These are phyloP conservation scores for Limosa lapponica DNA, from an alignment of 2,797 vertebrate species.

Conservation along the genomic window DNA sequence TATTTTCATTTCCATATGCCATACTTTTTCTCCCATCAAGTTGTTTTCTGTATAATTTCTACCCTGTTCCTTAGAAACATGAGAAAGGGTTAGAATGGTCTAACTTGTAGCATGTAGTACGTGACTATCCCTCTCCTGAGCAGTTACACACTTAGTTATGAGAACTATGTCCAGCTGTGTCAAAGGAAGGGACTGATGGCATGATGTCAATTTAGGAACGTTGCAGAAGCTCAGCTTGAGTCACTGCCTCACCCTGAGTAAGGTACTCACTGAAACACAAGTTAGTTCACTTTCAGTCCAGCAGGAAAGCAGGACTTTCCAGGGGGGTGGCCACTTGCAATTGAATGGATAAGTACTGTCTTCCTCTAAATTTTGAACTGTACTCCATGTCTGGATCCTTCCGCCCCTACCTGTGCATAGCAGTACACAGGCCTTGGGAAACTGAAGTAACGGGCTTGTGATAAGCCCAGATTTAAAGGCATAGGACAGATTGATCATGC, in stretches of 20 bases:
- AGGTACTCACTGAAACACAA: background rate
- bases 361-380: background rate
- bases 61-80: background rate
- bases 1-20: background rate
- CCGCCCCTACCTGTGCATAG: background rate
- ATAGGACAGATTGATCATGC: background rate
- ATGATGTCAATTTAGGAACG: background rate
- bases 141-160: background rate
- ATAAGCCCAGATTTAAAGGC: background rate
- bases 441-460: background rate
- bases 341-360: background rate
- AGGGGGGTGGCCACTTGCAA: background rate
- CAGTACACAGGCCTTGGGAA: background rate
- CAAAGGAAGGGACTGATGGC: background rate
- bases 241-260: rapidly evolving
- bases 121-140: background rate
- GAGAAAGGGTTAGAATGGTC: background rate
- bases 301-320: background rate
- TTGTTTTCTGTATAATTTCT: background rate
- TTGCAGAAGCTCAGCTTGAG: background rate
- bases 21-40: background rate
- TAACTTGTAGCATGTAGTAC: background rate
- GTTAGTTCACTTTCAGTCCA: background rate
- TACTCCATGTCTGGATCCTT: background rate
- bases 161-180: rapidly evolving